Evolutionary conservation across 2,113 vertebrate species (phyloP), one percentile per base, ranked within the genome.

Genomic region (Oreotragus oreotragus): DNA sequence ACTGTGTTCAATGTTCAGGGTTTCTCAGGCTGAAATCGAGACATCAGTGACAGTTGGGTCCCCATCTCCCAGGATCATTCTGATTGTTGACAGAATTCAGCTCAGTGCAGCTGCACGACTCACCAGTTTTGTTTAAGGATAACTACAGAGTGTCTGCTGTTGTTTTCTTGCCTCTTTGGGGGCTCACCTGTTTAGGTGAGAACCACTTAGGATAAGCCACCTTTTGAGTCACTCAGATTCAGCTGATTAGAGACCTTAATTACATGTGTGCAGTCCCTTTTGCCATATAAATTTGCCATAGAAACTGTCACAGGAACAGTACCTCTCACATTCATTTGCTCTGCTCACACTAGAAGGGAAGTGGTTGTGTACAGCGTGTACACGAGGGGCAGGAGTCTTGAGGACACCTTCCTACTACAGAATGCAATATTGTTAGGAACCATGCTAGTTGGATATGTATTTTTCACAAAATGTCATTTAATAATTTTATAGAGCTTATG

Each of bases 401-500:
- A 25, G 33, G 5, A 17, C 43, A 23, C 77, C 33, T 73, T 19
- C 70, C 6, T 33, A 6, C 30, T 33, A 7, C 14, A 9, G 1
- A 5, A 21, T 15, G 7, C 0, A 10, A 15, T 1, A 8, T 1
- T 45, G 23, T 27, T 55, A 16, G 7, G 28, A 36, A 39, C 15
- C 23, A 0, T 21, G 13, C 19, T 25, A 6, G 6, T 0, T 53
- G 30, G 70, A 45, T 28, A 5, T 19, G 0, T 47, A 1, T 45
- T 85, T 88, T 66, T 23, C 57, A 49, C 84, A 25, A 97, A 58
- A 39, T 15, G 5, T 66, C 25, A 36, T 43, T 94, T 96, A 12
- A 84, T 84, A 39, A 96, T 93, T 19, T 33, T 91, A 8, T 88
- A 99, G 98, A 97, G 97, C 96, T 96, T 99, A 99, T 86, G 98